Evolutionary conservation across 2,888 invertebrate genomes (phyloP).

Genomic region (Abrostola tripartita): DNA sequence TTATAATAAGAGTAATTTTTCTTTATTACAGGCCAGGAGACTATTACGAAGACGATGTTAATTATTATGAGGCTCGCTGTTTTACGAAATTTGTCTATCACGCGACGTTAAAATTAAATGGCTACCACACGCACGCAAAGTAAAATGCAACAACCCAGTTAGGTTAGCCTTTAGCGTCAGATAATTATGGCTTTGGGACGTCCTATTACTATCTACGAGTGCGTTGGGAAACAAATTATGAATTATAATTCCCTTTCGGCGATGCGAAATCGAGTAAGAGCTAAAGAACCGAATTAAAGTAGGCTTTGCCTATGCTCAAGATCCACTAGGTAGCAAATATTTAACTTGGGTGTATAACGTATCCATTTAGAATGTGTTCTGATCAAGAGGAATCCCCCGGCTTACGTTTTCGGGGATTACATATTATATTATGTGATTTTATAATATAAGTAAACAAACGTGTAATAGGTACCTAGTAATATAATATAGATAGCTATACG

Average conservation of each 20-base stretch:
- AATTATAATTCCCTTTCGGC: no score
- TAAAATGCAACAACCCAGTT: constrained; percentile 16
- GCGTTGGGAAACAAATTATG: no score
- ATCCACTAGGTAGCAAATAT: no score
- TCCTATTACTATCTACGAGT: background rate
- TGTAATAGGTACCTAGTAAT: background rate
- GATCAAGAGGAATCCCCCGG: no score
- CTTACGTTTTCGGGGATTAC: no score
- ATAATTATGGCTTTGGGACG: background rate
- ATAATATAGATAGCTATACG: no score
- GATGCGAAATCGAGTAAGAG: no score
- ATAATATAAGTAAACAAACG: background rate
- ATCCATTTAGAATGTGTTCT: no score
- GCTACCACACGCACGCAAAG: constrained; percentile 23
- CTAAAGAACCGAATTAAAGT: no score
- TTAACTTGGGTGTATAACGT: no score
- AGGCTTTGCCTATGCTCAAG: no score
- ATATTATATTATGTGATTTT: no score
- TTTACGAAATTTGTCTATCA: constrained; percentile 5
- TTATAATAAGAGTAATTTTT: background rate
- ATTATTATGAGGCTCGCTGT: background rate
- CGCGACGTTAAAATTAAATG: constrained; percentile 4
- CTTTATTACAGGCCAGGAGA: background rate
- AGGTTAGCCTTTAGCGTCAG: background rate
- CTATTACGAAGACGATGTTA: constrained; percentile 19